phyloP scores from a whole-genome alignment of 2,797 vertebrate genomes.

The Morus bassanus region DNA sequence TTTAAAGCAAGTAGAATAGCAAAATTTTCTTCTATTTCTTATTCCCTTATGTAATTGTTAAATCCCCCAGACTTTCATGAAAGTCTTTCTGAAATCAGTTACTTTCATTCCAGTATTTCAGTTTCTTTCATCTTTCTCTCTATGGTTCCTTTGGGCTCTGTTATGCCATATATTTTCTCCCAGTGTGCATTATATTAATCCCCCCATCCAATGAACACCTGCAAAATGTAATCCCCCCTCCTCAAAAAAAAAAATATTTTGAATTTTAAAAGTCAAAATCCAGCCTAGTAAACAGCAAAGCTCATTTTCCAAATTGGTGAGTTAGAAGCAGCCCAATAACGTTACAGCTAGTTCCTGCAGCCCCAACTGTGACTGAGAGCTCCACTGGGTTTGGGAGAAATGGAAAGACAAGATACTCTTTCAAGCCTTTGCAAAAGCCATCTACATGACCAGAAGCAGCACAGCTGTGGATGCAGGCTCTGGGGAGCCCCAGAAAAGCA shows the following conservation, averaged over 20 bases:
- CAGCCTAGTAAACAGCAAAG: background rate
- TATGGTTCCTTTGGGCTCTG: background rate
- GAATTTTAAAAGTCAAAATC: background rate
- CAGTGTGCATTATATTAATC: background rate
- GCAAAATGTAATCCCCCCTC: background rate
- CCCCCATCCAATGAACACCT: background rate
- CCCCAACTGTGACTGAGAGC: background rate
- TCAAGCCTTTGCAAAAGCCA: background rate
- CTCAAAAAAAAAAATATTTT: background rate
- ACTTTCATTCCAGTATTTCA: background rate
- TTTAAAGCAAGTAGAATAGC: slow-evolving; percentile 28
- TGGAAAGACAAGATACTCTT: background rate
- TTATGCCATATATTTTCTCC: background rate
- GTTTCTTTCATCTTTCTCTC: slow-evolving; percentile 17
- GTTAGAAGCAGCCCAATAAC: background rate
- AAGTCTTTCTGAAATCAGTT: slow-evolving; percentile 27
- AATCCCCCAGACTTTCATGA: background rate
- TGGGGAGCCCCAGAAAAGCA: fast-evolving
- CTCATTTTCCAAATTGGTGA: background rate
- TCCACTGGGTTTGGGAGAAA: background rate
- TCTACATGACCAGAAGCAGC: background rate
- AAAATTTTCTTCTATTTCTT: slow-evolving; percentile 31
- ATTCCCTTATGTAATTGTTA: background rate
- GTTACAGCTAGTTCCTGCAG: background rate
- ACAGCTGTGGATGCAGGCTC: fast-evolving